phyloP scores from a whole-genome alignment of 2,888 invertebrate species.

The Orchesellides sinensis region DNA sequence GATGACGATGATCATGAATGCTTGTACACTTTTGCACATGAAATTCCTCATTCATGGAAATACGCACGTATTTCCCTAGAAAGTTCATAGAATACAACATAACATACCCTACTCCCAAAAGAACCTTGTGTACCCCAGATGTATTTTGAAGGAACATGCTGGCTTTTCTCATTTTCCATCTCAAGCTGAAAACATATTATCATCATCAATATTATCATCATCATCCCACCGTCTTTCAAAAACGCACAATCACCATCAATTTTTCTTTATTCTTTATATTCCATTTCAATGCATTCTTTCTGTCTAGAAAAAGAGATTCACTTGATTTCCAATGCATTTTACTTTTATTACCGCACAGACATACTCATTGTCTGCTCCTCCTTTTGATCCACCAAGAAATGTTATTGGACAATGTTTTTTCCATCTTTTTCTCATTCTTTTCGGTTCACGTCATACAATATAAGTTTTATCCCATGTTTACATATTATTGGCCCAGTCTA shows the following conservation, averaged over 20 bases:
- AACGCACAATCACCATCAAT: conserved; percentile 47
- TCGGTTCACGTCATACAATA: not conserved
- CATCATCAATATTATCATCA: conserved; percentile 25
- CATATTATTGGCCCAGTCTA: conserved; percentile 20
- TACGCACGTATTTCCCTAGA: conserved; percentile 28
- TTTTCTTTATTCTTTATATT: conserved; percentile 34
- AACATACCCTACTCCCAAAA: too few species aligned
- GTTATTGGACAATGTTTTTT: not conserved
- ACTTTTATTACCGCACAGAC: conserved; percentile 37
- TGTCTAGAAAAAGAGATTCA: conserved; percentile 5
- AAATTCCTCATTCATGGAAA: not conserved
- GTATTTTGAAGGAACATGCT: conserved; percentile 33
- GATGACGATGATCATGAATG: not conserved
- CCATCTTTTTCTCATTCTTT: not conserved
- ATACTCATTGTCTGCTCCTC: not conserved
- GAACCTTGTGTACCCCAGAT: too few species aligned
- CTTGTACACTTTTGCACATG: not conserved
- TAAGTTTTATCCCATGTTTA: not conserved
- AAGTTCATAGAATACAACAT: not conserved
- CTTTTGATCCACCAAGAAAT: not conserved
- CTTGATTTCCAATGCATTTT: conserved; percentile 35
- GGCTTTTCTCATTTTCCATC: conserved; percentile 44
- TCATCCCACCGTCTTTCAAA: conserved; percentile 27
- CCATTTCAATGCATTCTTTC: conserved; percentile 16
- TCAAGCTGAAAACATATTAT: conserved; percentile 37